Conservation (phyloP, 1,140 invertebrate genomes). For the Holcopasites calliopsidis region DNA sequence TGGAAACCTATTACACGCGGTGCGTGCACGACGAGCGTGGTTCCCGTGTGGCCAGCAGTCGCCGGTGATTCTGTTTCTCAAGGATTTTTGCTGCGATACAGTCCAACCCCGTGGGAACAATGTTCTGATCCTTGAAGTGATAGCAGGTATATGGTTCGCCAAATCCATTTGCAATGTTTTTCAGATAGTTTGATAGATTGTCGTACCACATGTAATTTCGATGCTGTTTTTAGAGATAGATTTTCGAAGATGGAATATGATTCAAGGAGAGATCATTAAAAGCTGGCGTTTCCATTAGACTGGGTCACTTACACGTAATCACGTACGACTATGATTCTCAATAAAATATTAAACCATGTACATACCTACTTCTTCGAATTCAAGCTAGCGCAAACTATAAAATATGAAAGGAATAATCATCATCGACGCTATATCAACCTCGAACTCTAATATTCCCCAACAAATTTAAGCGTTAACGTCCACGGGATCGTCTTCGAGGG, state of each 20-base stretch:
- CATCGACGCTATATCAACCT: not conserved
- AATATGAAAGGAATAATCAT: not conserved
- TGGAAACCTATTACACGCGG: constrained; percentile 56
- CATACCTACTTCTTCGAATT: not conserved
- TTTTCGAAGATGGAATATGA: no score
- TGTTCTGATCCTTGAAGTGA: not conserved
- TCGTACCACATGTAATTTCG: no score
- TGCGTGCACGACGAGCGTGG: constrained; percentile 7
- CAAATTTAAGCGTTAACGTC: not conserved
- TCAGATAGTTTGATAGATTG: no score
- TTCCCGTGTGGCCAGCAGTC: not conserved
- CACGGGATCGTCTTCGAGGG: not conserved
- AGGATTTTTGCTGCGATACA: not conserved
- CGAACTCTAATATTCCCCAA: not conserved
- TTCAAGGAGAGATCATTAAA: no score
- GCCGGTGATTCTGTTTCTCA: not conserved
- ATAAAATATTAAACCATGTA: no score
- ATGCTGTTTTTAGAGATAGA: no score
- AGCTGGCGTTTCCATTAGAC: no score
- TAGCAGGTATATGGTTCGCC: not conserved
- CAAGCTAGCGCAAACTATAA: not conserved
- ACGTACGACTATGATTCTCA: no score
- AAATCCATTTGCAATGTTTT: no score
- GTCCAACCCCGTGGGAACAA: not conserved
- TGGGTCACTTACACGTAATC: no score